phyloP scores from a whole-genome alignment of 2,113 vertebrate species.

The Cryptoleucopteryx plumbea region DNA sequence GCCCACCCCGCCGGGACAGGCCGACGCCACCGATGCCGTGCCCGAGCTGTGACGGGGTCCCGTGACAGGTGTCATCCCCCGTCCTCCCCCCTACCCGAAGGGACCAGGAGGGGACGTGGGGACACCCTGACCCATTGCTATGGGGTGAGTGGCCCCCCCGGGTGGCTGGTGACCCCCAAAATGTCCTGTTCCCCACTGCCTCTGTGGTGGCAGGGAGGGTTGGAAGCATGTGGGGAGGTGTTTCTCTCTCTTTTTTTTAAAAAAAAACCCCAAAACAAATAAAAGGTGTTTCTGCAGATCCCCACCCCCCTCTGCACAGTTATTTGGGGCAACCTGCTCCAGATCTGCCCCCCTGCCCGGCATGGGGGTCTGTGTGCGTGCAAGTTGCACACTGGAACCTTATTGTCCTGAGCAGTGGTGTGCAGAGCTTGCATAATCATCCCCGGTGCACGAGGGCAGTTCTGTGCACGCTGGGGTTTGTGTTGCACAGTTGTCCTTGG shows the following conservation, averaged over 20 bases:
- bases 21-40: not conserved
- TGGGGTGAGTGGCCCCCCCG: not conserved
- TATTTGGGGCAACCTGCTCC: not conserved
- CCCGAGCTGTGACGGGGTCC: constrained; percentile 45
- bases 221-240: not conserved
- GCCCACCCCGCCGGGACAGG: not conserved
- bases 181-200: not conserved
- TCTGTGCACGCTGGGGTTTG: not conserved
- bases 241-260: not conserved
- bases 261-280: not conserved
- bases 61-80: not conserved
- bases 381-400: not conserved
- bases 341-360: too few relatives aligned
- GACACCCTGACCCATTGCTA: too few relatives aligned
- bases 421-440: too few relatives aligned
- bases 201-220: not conserved
- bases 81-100: not conserved
- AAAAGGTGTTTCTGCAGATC: not conserved
- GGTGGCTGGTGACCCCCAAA: not conserved
- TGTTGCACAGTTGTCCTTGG: not conserved
- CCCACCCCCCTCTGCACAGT: fast-evolving
- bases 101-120: not conserved
- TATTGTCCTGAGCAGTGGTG: not conserved
- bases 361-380: not conserved
- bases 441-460: not conserved